These are phyloP conservation scores for Muschampia plurimacula DNA, from an alignment of 2,888 invertebrate genomes.

Conservation along the genomic window DNA sequence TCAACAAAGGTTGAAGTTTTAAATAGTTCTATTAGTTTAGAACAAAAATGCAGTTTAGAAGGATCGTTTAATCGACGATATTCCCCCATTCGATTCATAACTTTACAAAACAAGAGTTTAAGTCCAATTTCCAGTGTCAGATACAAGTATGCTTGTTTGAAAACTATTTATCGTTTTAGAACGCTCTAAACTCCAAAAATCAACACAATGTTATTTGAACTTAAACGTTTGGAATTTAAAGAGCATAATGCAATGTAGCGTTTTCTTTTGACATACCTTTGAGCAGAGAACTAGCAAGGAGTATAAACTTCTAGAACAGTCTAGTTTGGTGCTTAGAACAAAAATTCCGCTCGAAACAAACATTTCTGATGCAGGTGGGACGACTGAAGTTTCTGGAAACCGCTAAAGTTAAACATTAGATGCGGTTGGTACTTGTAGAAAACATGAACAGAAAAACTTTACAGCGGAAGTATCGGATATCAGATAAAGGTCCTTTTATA, in stretches of 20 bases:
- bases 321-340: slow-evolving; percentile 35
- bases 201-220: not conserved
- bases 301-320: slow-evolving; percentile 34
- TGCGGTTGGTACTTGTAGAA: slow-evolving; percentile 27
- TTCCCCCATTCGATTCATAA: not conserved
- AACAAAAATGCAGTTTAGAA: slow-evolving; percentile 31
- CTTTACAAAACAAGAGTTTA: not conserved
- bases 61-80: not conserved
- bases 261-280: not conserved
- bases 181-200: not conserved
- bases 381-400: slow-evolving; percentile 28
- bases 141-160: slow-evolving; percentile 6
- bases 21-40: slow-evolving; percentile 31
- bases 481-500: slow-evolving; percentile 7
- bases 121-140: slow-evolving; percentile 6
- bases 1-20: slow-evolving; percentile 27
- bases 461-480: not conserved
- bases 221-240: not conserved
- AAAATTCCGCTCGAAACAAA: slow-evolving; percentile 31
- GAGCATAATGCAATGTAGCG: not conserved
- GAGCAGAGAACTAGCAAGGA: not conserved
- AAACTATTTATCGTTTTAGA: slow-evolving; percentile 13
- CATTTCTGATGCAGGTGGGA: slow-evolving; percentile 32
- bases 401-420: slow-evolving; percentile 37
- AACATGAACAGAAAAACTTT: slow-evolving; percentile 25